Conservation (phyloP, 30 jellyfish, hydroid and myxozoan genomes). For the Aurelia aurita region DNA sequence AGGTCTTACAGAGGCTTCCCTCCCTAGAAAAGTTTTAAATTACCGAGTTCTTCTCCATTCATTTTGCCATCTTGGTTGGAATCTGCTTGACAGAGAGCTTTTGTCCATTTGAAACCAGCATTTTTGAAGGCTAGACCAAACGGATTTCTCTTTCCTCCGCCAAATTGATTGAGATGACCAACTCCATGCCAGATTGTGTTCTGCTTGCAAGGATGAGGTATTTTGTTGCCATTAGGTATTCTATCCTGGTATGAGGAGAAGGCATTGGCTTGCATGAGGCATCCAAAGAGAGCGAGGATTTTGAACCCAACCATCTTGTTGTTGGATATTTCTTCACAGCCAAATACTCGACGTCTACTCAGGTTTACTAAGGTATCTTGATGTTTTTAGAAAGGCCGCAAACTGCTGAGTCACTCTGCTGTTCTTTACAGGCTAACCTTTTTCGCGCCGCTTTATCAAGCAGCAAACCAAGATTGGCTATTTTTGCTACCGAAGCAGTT, state of each 20-base stretch:
- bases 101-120: slow-evolving; percentile 75
- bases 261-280: too few species aligned
- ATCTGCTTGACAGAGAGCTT: slow-evolving; percentile 56
- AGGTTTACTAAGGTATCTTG: too few species aligned
- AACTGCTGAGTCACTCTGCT: too few species aligned
- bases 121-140: slow-evolving; percentile 54
- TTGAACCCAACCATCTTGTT: too few species aligned
- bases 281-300: not conserved
- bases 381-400: too few species aligned
- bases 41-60: slow-evolving; percentile 79
- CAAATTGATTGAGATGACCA: slow-evolving; percentile 57
- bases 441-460: too few species aligned
- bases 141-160: slow-evolving; percentile 75
- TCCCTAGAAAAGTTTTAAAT: not conserved
- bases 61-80: slow-evolving; percentile 67
- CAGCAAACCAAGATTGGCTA: too few species aligned
- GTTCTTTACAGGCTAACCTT: too few species aligned
- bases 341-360: too few species aligned
- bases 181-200: slow-evolving; percentile 71
- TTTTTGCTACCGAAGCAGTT: too few species aligned
- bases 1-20: too few species aligned
- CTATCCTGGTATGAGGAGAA: slow-evolving; percentile 9
- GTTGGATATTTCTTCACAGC: too few species aligned
- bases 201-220: slow-evolving; percentile 67
- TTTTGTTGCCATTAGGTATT: slow-evolving; percentile 69